Evolutionary conservation across 2,113 vertebrate species (phyloP).

Genomic region (Platysteira castanea): DNA sequence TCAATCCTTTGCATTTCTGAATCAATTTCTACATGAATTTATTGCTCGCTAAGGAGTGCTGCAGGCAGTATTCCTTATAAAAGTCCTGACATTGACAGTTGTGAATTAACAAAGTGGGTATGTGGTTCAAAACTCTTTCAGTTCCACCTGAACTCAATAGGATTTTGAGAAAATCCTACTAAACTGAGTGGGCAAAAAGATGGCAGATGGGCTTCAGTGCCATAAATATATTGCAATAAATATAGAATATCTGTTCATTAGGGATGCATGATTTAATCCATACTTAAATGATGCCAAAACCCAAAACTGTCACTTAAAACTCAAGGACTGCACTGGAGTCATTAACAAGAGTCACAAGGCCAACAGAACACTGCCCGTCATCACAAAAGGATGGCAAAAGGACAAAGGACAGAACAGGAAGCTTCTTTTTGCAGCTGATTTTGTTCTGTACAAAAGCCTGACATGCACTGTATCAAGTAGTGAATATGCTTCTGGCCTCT

Average conservation of each 20-base stretch:
- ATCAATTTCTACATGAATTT: constrained; percentile 5
- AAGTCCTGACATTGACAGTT: constrained; percentile 36
- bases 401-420: neutral
- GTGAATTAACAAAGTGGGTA: neutral
- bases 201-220: neutral
- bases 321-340: neutral
- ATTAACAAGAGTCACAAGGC: neutral
- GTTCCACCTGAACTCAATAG: neutral
- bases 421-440: neutral
- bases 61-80: neutral
- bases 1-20: constrained; percentile 47
- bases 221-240: neutral
- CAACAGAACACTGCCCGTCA: neutral
- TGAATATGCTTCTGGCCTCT: neutral
- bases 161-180: neutral
- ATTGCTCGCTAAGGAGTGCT: neutral
- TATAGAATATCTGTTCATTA: no score
- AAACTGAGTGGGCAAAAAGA: neutral
- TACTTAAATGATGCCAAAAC: neutral
- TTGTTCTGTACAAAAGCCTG: neutral
- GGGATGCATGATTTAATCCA: neutral
- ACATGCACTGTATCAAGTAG: neutral
- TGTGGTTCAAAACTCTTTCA: constrained; percentile 26
- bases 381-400: neutral
- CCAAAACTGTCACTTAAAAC: neutral